Base-by-base conservation (phyloP, 2,888 invertebrate species). In the Agrotis puta region DNA sequence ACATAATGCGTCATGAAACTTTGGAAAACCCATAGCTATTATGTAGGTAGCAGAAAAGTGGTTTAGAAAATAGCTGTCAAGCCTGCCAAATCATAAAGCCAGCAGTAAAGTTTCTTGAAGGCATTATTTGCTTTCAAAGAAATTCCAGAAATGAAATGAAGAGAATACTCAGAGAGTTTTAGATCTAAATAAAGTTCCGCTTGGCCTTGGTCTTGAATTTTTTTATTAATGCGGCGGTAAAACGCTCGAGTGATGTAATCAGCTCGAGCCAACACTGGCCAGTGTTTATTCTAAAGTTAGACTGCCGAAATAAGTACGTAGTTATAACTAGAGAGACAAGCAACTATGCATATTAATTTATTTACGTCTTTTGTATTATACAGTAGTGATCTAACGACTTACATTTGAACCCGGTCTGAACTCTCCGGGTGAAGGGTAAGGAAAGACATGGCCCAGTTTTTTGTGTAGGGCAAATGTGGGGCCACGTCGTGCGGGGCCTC, bases 361-460 rank as follows among this genome's bases (percentile, higher is more conserved):
- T 79, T 79, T 81, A 81, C 69, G 68, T 80, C 9, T 74, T 79
- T 81, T 80, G 84, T 85, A 81, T 84, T 84, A 82, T 79, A 82
- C 83, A 84, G 76, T 81, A 73, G 83, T 88, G 88, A 88, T 88
- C 88, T 88, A 88, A 88, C 84, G 88, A 88, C 88, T 89, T 89
- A 84, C 83, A 87, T 84, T 81, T 88, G 88, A 89, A 88, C 89
- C 81, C 86, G 78, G 65, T 63, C 64, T 88, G 89, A 89, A 89
- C 89, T 88, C 87, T 74, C 81, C 68, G 83, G 87, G 82, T 83
- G 88, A 84, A 85, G 87, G 88, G 88, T 87, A 88, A 77, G 82
- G 84, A 88, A 88, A 88, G 88, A 68, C 87, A 82, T 86, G 85
- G 81, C 86, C 88, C 79, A 88, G 82, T 82, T 85, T 71, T 81